Conservation (phyloP, 2,113 vertebrate species). For the Chinchilla lanigera region DNA sequence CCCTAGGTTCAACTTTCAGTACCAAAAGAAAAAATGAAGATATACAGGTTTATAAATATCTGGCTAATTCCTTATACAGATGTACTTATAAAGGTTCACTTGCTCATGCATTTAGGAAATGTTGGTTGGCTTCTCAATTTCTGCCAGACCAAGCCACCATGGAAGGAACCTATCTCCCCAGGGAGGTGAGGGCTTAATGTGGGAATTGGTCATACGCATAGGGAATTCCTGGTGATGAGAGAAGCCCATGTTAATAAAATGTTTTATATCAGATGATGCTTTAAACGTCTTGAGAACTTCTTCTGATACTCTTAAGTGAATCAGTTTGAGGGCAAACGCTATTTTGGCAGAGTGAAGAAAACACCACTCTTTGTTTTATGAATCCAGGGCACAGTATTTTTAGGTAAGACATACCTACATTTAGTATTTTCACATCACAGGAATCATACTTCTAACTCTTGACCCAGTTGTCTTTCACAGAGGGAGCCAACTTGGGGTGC, state of each 20-base stretch:
- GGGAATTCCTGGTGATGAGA: neutral
- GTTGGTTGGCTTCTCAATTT: neutral
- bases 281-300: neutral
- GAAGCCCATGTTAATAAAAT: neutral
- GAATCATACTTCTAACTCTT: neutral
- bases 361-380: neutral
- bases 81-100: conserved; percentile 26
- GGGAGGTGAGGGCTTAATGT: neutral
- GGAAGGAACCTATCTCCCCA: neutral
- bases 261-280: neutral
- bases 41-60: neutral
- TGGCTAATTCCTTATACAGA: neutral
- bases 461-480: conserved; percentile 41
- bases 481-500: neutral
- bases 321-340: neutral
- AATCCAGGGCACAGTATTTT: conserved; percentile 39
- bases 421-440: conserved; percentile 39
- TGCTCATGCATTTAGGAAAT: neutral
- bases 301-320: neutral
- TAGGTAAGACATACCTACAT: conserved; percentile 26
- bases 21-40: neutral
- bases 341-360: neutral
- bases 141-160: neutral
- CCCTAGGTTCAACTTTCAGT: neutral
- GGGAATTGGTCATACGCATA: neutral